Percentiles rank a stretch among this genome's conserved stretches.
These are phyloP conservation scores for Porphyrio hochstetteri DNA, from an alignment of 2,113 vertebrate species.

Conservation along the genomic window DNA sequence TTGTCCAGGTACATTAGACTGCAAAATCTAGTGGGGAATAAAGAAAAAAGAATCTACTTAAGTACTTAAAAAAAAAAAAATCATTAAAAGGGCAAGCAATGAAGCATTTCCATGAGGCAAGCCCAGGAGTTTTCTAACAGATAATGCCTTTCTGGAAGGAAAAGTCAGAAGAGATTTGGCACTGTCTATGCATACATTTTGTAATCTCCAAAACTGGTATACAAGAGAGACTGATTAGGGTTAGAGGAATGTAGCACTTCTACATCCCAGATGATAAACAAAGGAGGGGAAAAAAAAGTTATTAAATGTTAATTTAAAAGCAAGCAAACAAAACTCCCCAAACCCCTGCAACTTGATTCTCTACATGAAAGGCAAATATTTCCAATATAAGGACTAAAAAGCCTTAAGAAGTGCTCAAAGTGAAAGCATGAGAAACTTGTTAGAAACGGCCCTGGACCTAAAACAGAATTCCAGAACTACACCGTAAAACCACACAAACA, in stretches of 20 bases:
- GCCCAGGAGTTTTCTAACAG: neutral
- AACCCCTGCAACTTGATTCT: neutral
- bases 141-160: neutral
- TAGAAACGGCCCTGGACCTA: neutral
- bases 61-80: neutral
- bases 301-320: neutral
- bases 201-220: neutral
- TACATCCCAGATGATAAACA: neutral
- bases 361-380: neutral
- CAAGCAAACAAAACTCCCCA: neutral
- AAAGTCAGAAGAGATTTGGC: neutral
- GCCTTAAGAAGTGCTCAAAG: neutral
- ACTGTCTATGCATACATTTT: neutral
- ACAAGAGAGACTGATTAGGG: neutral
- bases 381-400: neutral
- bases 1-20: neutral
- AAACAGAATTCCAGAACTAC: neutral
- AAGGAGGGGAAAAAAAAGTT: neutral
- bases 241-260: neutral
- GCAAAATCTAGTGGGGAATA: neutral
- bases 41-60: neutral
- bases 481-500: neutral
- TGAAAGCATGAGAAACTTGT: neutral
- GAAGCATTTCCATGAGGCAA: neutral
- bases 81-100: neutral